These are phyloP conservation scores for Batillaria attramentaria DNA, from an alignment of 1,140 invertebrate species.

Conservation along the genomic window DNA sequence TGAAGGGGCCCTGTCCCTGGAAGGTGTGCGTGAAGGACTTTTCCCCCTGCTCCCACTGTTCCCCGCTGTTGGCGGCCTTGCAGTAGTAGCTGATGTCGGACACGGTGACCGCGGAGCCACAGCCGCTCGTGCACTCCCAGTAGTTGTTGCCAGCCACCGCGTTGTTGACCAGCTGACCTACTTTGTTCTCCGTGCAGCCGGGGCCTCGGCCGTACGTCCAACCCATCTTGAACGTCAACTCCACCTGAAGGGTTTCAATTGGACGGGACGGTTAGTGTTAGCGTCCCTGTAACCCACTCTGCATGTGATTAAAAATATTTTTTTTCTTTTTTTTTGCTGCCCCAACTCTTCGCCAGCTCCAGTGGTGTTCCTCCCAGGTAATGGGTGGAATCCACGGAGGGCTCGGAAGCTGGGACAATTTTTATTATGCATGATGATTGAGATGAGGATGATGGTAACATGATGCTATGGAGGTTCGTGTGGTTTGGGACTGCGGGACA, in stretches of 20 bases:
- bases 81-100: constrained; percentile 22
- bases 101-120: constrained; percentile 1
- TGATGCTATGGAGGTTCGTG: too few relatives aligned
- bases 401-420: too few relatives aligned
- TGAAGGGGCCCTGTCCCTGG: constrained; percentile 30
- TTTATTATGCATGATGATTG: too few relatives aligned
- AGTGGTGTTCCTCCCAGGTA: too few relatives aligned
- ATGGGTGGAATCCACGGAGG: too few relatives aligned
- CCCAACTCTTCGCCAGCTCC: too few relatives aligned
- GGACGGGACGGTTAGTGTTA: background rate
- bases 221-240: constrained; percentile 34
- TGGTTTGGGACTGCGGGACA: too few relatives aligned
- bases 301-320: too few relatives aligned
- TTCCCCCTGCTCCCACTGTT: constrained; percentile 41
- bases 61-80: constrained; percentile 24
- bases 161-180: constrained; percentile 14
- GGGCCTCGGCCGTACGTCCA: constrained; percentile 29
- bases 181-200: constrained; percentile 20
- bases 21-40: constrained; percentile 35
- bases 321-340: too few relatives aligned
- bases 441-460: too few relatives aligned
- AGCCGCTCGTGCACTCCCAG: constrained; percentile 27
- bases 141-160: background rate
- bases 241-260: constrained; percentile 22
- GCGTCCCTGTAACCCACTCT: too few relatives aligned